A percentile compares a stretch with the other conserved stretches of the same genome.
Evolutionary conservation across 2,888 invertebrate species (phyloP).

Genomic region (Metalampra italica): DNA sequence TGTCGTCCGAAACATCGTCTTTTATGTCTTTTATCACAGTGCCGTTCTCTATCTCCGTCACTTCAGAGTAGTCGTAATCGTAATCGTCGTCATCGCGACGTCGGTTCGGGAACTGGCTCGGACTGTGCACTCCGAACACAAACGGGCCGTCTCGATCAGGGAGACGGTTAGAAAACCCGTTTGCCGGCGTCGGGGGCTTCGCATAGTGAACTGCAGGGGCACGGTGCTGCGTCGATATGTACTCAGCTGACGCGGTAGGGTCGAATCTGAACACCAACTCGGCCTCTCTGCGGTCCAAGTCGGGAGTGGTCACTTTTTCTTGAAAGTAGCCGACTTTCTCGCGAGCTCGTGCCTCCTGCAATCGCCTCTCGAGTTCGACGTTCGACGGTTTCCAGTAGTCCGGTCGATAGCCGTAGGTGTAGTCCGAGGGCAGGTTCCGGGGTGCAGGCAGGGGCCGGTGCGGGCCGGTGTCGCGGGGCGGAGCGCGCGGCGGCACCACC

Average conservation of each 20-base stretch:
- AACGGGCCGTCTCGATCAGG: constrained; percentile 78
- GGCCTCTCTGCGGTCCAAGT: constrained; percentile 66
- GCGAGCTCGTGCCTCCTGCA: constrained; percentile 63
- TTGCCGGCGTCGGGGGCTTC: constrained; percentile 65
- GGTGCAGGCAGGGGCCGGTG: constrained; percentile 56
- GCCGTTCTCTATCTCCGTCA: constrained; percentile 59
- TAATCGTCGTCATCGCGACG: constrained; percentile 66
- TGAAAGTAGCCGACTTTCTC: constrained; percentile 73
- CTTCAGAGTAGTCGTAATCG: constrained; percentile 69
- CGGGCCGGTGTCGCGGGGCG: constrained; percentile 63
- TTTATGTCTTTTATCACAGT: constrained; percentile 62
- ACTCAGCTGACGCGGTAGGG: constrained; percentile 65
- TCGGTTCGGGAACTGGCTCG: constrained; percentile 68
- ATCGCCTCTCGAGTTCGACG: constrained; percentile 66
- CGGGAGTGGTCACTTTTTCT: constrained; percentile 65
- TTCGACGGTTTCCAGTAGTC: constrained; percentile 72
- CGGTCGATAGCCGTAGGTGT: constrained; percentile 54
- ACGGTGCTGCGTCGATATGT: constrained; percentile 64
- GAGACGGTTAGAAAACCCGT: constrained; percentile 61
- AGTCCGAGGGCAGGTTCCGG: constrained; percentile 45
- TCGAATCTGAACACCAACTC: constrained; percentile 73
- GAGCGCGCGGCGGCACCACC: constrained; percentile 65
- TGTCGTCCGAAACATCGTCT: constrained; percentile 62
- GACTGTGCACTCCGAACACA: constrained; percentile 80
- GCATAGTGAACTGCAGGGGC: constrained; percentile 65